phyloP scores from a whole-genome alignment of 2,888 invertebrate genomes.

The Cephus rjabovi region DNA sequence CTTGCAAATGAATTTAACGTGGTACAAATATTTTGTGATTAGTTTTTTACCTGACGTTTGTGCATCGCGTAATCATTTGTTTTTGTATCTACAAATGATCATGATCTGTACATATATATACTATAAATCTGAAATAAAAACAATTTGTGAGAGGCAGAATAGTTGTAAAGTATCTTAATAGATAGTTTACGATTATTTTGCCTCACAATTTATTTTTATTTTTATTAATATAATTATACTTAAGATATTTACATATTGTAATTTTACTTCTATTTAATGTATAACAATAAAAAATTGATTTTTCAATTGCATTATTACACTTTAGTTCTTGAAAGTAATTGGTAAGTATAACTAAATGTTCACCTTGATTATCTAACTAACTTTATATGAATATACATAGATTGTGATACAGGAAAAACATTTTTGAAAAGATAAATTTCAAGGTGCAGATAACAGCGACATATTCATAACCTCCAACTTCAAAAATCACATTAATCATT shows the following conservation, averaged over 20 bases:
- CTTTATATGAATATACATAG: neutral
- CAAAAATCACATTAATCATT: neutral
- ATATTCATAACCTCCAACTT: constrained; percentile 15
- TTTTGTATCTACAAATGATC: too few species aligned
- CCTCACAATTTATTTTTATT: too few species aligned
- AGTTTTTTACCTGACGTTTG: too few species aligned
- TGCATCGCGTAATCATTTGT: too few species aligned
- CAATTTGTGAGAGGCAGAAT: neutral
- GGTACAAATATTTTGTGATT: too few species aligned
- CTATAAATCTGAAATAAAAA: neutral
- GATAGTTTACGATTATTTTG: too few species aligned
- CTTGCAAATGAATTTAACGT: too few species aligned
- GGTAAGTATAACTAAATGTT: neutral
- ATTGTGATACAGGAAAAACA: neutral
- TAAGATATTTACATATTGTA: neutral
- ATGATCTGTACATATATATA: too few species aligned
- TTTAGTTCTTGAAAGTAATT: neutral
- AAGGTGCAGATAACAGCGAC: constrained; percentile 13
- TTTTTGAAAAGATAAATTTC: neutral
- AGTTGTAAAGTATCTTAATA: neutral
- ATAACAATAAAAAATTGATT: neutral
- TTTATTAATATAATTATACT: neutral
- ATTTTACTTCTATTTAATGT: neutral
- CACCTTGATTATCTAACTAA: neutral
- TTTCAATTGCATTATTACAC: neutral